Evolutionary conservation across 2,113 vertebrate genomes (phyloP), one percentile per base, ranked within the genome.

Genomic region (Forbesichthys agassizii): DNA sequence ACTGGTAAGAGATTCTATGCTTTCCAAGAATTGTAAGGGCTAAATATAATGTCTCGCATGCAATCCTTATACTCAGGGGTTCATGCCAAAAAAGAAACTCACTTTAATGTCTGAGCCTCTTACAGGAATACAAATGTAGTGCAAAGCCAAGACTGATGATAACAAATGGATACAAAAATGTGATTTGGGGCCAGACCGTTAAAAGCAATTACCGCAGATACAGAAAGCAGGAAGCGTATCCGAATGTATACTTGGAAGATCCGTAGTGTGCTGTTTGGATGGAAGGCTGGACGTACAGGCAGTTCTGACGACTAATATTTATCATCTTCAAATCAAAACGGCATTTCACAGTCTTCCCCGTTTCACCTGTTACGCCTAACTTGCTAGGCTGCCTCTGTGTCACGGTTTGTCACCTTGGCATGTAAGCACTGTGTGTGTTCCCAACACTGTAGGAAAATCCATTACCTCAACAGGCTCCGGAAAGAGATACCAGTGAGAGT

Each of bases 261-360:
- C 6, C 13, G 13, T n/a, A 47, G 55, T 63, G 5, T 57, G 56
- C 14, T 59, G 14, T 66, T 61, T 6, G 2, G 36, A 73, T 36
- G 61, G 62, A 56, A 69, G 55, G 56, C 20, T 18, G 20, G 74
- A 63, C 61, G 58, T 74, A 70, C 58, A 64, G 5, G 48, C 27
- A 27, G 7, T 3, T 68, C 52, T 48, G 54, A 63, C 47, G 71
- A 69, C 54, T 58, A 57, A 74, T 77, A 83, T 83, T 83, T 81
- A 70, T 75, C 66, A 59, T 77, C 81, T 69, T 82, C 67, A 55
- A 84, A 6, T 74, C 78, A 80, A 78, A 69, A 64, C 63, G 57
- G 66, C 67, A 71, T 84, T 80, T 80, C 83, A 83, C 70, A 78
- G 77, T 73, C 68, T 62, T 75, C 75, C 80, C 71, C 69, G 75